These are phyloP conservation scores for Sparidentex hasta DNA, from an alignment of 2,797 vertebrate genomes.

Conservation along the genomic window DNA sequence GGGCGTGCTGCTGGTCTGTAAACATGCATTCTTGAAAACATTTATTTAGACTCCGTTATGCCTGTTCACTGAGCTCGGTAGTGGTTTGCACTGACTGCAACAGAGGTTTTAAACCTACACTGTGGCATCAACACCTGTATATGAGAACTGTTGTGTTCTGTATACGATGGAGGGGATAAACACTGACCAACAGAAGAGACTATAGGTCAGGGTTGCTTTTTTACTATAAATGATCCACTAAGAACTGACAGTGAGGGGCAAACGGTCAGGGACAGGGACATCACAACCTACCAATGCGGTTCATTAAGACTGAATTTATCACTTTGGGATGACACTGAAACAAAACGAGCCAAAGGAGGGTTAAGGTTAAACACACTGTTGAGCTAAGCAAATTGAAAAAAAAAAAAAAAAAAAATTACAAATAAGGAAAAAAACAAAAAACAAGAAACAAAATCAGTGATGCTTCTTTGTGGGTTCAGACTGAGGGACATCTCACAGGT, in stretches of 20 bases:
- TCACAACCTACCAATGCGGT: neutral
- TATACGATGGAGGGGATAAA: neutral
- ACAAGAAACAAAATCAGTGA: neutral
- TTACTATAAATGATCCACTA: neutral
- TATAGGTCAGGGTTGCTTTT: neutral
- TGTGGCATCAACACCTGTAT: neutral
- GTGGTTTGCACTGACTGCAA: neutral
- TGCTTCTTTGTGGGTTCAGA: neutral
- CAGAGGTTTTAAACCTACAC: neutral
- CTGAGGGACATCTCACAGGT: too few relatives aligned
- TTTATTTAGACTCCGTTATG: neutral
- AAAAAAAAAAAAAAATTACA: too few relatives aligned
- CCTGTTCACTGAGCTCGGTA: neutral
- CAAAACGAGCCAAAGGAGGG: neutral
- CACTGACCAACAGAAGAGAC: neutral
- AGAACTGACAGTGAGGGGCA: neutral
- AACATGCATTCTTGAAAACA: conserved; percentile 1
- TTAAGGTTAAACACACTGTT: neutral
- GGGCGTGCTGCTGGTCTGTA: neutral
- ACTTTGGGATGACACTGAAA: neutral
- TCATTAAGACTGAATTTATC: neutral
- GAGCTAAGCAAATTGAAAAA: neutral
- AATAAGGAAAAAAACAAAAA: neutral
- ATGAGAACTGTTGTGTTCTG: neutral
- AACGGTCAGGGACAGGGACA: neutral